Evolutionary conservation across 2,888 invertebrate species (phyloP), one percentile per base, ranked within the genome.

Genomic region (Strigamia maritima): DNA sequence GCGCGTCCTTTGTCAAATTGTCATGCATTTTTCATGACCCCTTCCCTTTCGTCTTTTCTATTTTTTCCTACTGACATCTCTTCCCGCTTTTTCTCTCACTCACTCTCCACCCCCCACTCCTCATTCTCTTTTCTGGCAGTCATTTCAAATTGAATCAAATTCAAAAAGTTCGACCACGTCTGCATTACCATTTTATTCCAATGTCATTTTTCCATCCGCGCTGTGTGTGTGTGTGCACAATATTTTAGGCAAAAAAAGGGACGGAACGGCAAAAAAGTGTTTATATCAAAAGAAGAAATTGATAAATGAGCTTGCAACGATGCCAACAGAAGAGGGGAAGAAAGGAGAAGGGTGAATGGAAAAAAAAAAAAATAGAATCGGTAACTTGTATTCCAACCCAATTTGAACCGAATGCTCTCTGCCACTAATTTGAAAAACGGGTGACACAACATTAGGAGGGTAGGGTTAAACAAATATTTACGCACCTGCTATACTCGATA

Each of bases 71-170:
- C 60, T 65, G 60, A 65, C 60, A 65, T 65, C 60, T 65, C 60
- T 6, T 24, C 60, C 60, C 24, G 19, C 60, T 19, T 65, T 24
- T 65, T 65, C 44, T 44, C 44, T 44, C 44, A 44, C 44, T 44
- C 44, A 44, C 44, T 44, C 44, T 35, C 35, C 35, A 16, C 44
- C 44, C 44, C 14, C 44, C 8, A 1, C n/a, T 4, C 12, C 22
- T n/a, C 12, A 22, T 22, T 65, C 60, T 12, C 60, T 65, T 24
- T 65, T 65, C 60, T 65, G 60, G 60, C 60, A 65, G 60, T 65
- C 60, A 65, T 65, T 65, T 65, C 60, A 65, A 65, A 65, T 65
- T 65, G 60, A 65, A 65, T 65, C 60, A 65, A 65, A 65, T 65
- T 65, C 60, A 65, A 65, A 65, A 65, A 65, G 60, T 65, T 65